These are phyloP conservation scores for Tetropium fuscum DNA, from an alignment of 2,888 invertebrate species.

Conservation along the genomic window DNA sequence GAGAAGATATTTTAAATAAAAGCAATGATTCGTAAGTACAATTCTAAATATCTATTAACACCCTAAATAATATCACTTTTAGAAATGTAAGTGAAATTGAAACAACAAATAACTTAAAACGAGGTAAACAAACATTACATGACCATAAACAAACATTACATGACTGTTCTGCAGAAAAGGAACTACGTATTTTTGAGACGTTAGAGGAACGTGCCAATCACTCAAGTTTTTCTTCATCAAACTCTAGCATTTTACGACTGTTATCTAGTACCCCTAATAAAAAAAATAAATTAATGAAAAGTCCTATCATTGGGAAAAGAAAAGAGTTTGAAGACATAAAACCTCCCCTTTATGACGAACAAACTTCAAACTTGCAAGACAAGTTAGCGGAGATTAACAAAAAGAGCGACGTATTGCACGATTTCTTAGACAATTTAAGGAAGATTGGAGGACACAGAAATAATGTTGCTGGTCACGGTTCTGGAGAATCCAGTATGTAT, in stretches of 20 bases:
- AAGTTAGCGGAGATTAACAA: conserved; percentile 38
- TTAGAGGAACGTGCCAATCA: conserved; percentile 81
- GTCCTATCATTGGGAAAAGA: conserved; percentile 24
- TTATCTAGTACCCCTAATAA: conserved; percentile 57
- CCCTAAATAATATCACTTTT: not conserved
- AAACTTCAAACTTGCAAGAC: conserved; percentile 14
- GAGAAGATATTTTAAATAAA: not conserved
- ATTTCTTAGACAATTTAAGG: conserved; percentile 45
- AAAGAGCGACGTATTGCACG: conserved; percentile 43
- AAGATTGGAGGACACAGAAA: conserved; percentile 25
- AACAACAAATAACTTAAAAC: no score
- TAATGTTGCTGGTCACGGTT: not conserved
- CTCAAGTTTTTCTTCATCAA: conserved; percentile 75
- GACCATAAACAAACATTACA: no score
- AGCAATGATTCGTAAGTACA: conserved; percentile 12
- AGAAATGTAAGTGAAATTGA: no score
- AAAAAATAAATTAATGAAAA: conserved; percentile 63
- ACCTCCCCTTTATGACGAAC: not conserved
- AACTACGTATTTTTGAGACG: conserved; percentile 81
- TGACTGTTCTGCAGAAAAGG: conserved; percentile 68
- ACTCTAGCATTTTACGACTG: conserved; percentile 60
- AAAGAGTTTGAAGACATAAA: not conserved
- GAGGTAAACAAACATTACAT: no score
- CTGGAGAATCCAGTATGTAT: conserved; percentile 9
- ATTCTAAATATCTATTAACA: not conserved